These are phyloP conservation scores for Lota lota DNA, from an alignment of 2,113 vertebrate species.

Conservation along the genomic window DNA sequence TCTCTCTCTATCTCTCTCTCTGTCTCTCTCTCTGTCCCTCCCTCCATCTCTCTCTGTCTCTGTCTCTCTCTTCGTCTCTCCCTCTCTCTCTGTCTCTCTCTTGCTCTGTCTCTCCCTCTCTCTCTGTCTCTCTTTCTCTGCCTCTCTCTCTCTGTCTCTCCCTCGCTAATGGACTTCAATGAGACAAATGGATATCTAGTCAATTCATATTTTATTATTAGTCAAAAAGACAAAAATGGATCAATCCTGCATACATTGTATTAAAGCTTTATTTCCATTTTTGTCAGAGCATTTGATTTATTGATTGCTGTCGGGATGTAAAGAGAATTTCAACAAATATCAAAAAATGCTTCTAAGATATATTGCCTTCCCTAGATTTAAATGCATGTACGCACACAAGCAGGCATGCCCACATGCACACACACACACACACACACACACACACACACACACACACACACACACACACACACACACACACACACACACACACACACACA, in stretches of 20 bases:
- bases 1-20: not conserved
- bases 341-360: too few species aligned
- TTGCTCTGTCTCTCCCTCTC: not conserved
- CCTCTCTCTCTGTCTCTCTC: not conserved
- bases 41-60: not conserved
- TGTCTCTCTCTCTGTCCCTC: not conserved
- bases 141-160: too few species aligned
- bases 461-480: conserved; percentile 14
- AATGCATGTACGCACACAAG: conserved; percentile 2
- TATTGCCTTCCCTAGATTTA: too few species aligned
- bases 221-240: too few species aligned
- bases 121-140: not conserved
- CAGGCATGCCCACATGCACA: conserved; percentile 10
- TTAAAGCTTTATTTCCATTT: too few species aligned
- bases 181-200: too few species aligned
- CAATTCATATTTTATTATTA: too few species aligned
- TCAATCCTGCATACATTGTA: too few species aligned
- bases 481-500: conserved; percentile 10
- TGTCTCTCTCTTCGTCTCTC: not conserved
- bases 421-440: conserved; percentile 22
- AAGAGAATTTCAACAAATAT: too few species aligned
- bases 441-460: conserved; percentile 8
- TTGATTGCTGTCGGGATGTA: too few species aligned
- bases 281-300: too few species aligned
- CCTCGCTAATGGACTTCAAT: too few species aligned